These are phyloP conservation scores for Tinamus major DNA, from an alignment of 2,797 vertebrate species.

Conservation along the genomic window DNA sequence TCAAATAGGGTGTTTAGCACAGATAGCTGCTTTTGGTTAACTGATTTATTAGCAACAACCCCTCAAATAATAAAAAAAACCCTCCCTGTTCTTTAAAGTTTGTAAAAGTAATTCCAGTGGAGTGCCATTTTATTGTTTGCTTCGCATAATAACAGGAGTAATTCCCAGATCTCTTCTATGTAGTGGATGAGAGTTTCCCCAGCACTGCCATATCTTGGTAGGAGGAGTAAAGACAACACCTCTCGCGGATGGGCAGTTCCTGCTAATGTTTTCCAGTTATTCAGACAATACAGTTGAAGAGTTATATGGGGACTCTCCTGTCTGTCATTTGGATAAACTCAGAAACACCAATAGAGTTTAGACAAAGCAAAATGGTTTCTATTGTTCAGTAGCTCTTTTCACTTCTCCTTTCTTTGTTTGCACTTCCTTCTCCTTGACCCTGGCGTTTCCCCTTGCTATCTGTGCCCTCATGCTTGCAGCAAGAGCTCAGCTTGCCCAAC, in stretches of 20 bases:
- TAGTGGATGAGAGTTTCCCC: not conserved
- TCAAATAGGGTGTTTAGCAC: accelerated
- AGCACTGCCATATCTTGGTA: not conserved
- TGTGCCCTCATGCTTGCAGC: not conserved
- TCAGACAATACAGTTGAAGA: not conserved
- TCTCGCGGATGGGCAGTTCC: not conserved
- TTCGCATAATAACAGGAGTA: not conserved
- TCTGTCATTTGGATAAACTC: not conserved
- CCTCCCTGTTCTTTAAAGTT: not conserved
- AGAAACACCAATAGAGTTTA: not conserved
- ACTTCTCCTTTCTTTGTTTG: not conserved
- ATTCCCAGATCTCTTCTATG: not conserved
- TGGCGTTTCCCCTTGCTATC: not conserved
- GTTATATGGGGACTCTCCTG: not conserved
- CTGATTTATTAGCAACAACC: not conserved
- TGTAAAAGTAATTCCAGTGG: not conserved
- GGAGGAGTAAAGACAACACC: not conserved
- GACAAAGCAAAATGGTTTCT: not conserved
- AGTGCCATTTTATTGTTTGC: not conserved
- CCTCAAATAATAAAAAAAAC: no score
- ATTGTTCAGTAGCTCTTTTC: not conserved
- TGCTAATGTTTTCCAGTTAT: not conserved
- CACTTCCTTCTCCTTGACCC: not conserved
- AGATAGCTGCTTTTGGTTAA: not conserved
- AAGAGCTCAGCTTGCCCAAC: not conserved